Evolutionary conservation across 2,797 vertebrate genomes (phyloP).

Genomic region (Paguma larvata): DNA sequence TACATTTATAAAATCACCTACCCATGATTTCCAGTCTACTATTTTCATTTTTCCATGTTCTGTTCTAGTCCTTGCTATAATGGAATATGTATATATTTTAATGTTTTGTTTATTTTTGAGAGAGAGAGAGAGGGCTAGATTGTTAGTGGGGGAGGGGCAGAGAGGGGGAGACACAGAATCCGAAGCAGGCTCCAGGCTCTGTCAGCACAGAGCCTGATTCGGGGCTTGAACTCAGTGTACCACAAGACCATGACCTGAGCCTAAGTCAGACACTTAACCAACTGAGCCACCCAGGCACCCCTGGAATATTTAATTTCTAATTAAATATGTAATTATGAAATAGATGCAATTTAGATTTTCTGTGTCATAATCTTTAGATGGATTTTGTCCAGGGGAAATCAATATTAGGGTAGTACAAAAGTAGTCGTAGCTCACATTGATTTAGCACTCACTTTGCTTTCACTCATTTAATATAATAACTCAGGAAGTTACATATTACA

Average conservation of each 20-base stretch:
- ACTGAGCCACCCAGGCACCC: too few relatives aligned
- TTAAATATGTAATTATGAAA: constrained; percentile 49
- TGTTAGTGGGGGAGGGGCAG: too few relatives aligned
- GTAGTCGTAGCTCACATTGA: background rate
- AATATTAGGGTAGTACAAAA: background rate
- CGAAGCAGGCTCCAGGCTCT: too few relatives aligned
- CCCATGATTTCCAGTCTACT: background rate
- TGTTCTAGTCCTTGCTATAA: constrained; percentile 14
- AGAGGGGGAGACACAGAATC: too few relatives aligned
- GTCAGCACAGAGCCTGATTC: too few relatives aligned
- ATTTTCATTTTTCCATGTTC: constrained; percentile 21
- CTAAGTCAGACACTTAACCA: too few relatives aligned
- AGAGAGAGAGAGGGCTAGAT: too few relatives aligned
- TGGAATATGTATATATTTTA: background rate
- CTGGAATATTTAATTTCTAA: constrained; percentile 35
- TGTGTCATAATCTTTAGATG: constrained; percentile 19
- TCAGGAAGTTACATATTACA: background rate
- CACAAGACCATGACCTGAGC: too few relatives aligned
- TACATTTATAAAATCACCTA: background rate
- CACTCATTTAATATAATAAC: background rate
- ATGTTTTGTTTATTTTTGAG: too few relatives aligned
- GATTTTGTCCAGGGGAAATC: constrained; percentile 49
- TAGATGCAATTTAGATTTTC: constrained; percentile 38
- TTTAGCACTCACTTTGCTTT: background rate
- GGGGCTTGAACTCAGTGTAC: too few relatives aligned